Conservation (phyloP, 2,888 invertebrate genomes). For the Hoplodrina ambigua region DNA sequence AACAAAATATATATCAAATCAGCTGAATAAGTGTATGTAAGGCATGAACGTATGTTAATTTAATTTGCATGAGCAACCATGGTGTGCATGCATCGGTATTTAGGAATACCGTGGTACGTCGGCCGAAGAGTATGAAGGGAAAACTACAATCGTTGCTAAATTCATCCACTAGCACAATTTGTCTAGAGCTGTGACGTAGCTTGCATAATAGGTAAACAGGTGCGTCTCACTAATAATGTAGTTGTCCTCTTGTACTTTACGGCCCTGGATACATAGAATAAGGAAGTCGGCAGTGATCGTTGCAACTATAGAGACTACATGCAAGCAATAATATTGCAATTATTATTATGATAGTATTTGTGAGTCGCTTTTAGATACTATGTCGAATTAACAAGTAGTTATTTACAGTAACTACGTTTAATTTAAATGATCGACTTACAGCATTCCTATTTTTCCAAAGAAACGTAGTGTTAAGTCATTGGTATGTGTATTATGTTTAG, state of each 20-base stretch:
- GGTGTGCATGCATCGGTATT: constrained; percentile 16
- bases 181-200: background rate
- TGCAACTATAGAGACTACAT: constrained; percentile 35
- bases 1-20: constrained; percentile 17
- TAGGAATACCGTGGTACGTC: background rate
- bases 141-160: constrained; percentile 1
- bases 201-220: background rate
- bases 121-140: constrained; percentile 10
- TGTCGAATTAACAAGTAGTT: constrained; percentile 18
- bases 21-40: constrained; percentile 30
- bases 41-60: constrained; percentile 19
- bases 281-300: constrained; percentile 18
- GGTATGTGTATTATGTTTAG: constrained; percentile 22
- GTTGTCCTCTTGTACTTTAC: constrained; percentile 9
- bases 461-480: constrained; percentile 55
- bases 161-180: constrained; percentile 1
- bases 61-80: constrained; percentile 4
- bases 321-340: constrained; percentile 56
- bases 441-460: constrained; percentile 66
- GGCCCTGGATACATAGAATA: constrained; percentile 6
- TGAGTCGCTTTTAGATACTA: constrained; percentile 36
- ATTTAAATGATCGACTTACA: constrained; percentile 42
- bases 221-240: background rate
- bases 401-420: constrained; percentile 25
- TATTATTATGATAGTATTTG: constrained; percentile 44